phyloP scores from a whole-genome alignment of 2,797 vertebrate genomes.

The Pangasius mekongensis region DNA sequence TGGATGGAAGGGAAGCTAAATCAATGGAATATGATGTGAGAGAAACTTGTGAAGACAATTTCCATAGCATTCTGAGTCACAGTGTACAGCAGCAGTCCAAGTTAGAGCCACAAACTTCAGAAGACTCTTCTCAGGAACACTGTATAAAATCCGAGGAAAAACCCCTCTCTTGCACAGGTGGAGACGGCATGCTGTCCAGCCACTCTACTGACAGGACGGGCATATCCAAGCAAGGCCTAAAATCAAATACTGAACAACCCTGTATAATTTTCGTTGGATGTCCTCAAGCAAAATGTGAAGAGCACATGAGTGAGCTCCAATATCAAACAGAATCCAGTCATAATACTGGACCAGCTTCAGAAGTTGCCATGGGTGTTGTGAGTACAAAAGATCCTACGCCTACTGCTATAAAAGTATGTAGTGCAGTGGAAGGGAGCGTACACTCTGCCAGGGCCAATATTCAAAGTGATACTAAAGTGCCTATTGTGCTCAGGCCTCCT shows the following conservation, averaged over 20 bases:
- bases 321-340: constrained; percentile 51
- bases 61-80: constrained; percentile 27
- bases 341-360: constrained; percentile 32
- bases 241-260: constrained; percentile 46
- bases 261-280: constrained; percentile 33
- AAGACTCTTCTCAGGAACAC: constrained; percentile 12
- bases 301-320: constrained; percentile 42
- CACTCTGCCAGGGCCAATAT: constrained; percentile 40
- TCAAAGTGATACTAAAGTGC: constrained; percentile 49
- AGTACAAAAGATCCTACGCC: constrained; percentile 30
- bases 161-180: constrained; percentile 30
- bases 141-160: constrained; percentile 23
- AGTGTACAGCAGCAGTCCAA: constrained; percentile 43
- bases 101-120: constrained; percentile 3
- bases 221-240: constrained; percentile 37
- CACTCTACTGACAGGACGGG: constrained; percentile 33
- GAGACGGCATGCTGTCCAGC: constrained; percentile 32
- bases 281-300: constrained; percentile 48
- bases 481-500: constrained; percentile 62
- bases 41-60: constrained; percentile 45
- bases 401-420: constrained; percentile 47
- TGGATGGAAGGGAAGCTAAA: constrained; percentile 37
- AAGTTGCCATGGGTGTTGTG: constrained; percentile 17
- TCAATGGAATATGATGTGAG: constrained; percentile 31
- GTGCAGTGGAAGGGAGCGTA: constrained; percentile 46